Base-by-base conservation (phyloP, 2,797 vertebrate genomes). In the Otolemur crassicaudatus region DNA sequence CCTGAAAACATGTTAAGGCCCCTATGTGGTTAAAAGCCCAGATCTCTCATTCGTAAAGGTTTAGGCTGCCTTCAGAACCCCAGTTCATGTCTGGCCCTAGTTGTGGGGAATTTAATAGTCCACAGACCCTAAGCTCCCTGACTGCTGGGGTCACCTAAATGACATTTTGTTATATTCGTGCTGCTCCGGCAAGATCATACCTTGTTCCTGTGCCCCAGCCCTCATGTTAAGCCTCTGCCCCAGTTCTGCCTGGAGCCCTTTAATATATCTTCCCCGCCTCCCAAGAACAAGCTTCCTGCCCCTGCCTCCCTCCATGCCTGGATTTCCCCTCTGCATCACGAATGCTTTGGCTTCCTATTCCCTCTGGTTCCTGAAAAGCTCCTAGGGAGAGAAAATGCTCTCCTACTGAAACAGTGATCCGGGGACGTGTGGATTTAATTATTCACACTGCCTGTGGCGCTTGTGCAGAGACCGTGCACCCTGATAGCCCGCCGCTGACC, bases 401-500 rank as follows among this genome's bases (percentile, higher is more conserved):
- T 63, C 34, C 65, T 91, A 60, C 40, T 92, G 81, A 88, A 63
- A 7, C 20, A 7, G 60, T 17, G 40, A n/a, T 82, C 58, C 2
- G 0, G 7, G 17, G 19, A 61, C 3, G 0, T 37, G 67, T 53
- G 63, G 80, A 20, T 75, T 89, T 77, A 79, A 92, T 95, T 90
- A 91, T 93, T 94, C 58, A 82, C 85, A 77, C 1, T 14, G n/a
- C 60, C 77, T 3, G 37, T 73, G 87, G 88, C 82, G 10, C 63
- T 89, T 1, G 0, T n/a, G 49, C 82, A 34, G 25, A 92, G 82
- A 37, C 96, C 53, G 29, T 14, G 53, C 22, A 27, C 83, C 65
- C 65, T n/a, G 53, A 25, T 43, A 60, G n/a, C 53, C 23, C 0
- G 0, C 31, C 8, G 1, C 75, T 46, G 31, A 89, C 96, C 95